phyloP scores from a whole-genome alignment of 2,113 vertebrate species.

The Indri indri region DNA sequence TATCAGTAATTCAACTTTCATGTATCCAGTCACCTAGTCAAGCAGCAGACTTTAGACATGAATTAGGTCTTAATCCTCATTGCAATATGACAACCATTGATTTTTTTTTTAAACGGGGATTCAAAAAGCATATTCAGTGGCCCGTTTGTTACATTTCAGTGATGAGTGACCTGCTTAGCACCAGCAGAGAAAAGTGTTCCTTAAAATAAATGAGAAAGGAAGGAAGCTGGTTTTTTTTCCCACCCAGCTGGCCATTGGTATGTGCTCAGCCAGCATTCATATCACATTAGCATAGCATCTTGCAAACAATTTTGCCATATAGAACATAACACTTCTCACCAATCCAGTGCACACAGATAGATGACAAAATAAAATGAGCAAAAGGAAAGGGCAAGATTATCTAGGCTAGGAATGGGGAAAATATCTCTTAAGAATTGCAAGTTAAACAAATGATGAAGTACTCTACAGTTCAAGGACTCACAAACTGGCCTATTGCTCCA shows the following conservation, averaged over 20 bases:
- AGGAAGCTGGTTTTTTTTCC: background rate
- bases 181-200: background rate
- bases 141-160: background rate
- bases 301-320: background rate
- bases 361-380: background rate
- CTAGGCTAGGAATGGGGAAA: background rate
- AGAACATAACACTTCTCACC: background rate
- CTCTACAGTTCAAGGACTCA: background rate
- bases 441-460: background rate
- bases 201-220: background rate
- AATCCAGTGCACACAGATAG: background rate
- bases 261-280: background rate
- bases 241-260: background rate
- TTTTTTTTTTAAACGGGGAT: background rate
- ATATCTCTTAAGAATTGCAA: background rate
- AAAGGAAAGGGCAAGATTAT: background rate
- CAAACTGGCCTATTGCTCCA: background rate
- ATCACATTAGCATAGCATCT: background rate
- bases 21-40: background rate
- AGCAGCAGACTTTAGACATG: background rate
- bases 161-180: background rate
- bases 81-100: background rate
- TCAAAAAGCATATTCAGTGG: background rate
- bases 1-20: background rate
- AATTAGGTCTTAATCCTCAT: background rate